Percentiles rank a stretch among this genome's conserved stretches.
Conservation (phyloP, 1,140 invertebrate genomes). For the Drusus annulatus region DNA sequence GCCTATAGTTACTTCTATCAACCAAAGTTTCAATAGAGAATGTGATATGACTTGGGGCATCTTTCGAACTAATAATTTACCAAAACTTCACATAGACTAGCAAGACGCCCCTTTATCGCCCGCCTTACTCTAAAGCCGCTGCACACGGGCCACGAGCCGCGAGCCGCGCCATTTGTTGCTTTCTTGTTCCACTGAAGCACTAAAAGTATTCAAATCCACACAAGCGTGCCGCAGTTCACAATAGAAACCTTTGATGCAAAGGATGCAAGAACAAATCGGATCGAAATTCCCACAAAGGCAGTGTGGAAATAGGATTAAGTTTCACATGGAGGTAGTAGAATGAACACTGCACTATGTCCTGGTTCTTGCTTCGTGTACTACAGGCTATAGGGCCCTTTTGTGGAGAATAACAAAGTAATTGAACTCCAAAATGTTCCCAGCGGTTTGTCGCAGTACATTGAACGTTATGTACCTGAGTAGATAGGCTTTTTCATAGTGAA, state of each 20-base stretch:
- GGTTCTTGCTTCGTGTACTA: not conserved
- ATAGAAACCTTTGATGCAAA: slow-evolving; percentile 35
- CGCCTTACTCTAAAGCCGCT: too few species aligned
- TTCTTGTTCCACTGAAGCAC: slow-evolving; percentile 15
- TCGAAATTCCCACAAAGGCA: slow-evolving; percentile 30
- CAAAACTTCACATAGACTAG: too few species aligned
- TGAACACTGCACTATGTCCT: not conserved
- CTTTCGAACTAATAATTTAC: too few species aligned
- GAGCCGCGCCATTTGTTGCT: not conserved
- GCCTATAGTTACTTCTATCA: too few species aligned
- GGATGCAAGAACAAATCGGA: slow-evolving; percentile 41
- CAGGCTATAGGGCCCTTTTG: not conserved
- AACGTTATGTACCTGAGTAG: too few species aligned
- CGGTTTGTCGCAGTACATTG: too few species aligned
- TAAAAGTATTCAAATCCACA: slow-evolving; percentile 41
- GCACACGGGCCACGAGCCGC: too few species aligned
- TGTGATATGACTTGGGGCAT: too few species aligned
- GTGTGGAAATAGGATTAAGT: slow-evolving; percentile 34
- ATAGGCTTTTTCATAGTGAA: too few species aligned
- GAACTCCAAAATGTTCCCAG: not conserved
- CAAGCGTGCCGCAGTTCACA: slow-evolving; percentile 9
- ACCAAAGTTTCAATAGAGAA: too few species aligned
- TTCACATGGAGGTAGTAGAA: not conserved
- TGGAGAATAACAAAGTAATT: slow-evolving; percentile 35
- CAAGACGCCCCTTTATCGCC: too few species aligned